Percentiles rank a stretch among this genome's conserved stretches.
Conservation (phyloP, 2,797 vertebrate species). For the Sebastes elongatus region DNA sequence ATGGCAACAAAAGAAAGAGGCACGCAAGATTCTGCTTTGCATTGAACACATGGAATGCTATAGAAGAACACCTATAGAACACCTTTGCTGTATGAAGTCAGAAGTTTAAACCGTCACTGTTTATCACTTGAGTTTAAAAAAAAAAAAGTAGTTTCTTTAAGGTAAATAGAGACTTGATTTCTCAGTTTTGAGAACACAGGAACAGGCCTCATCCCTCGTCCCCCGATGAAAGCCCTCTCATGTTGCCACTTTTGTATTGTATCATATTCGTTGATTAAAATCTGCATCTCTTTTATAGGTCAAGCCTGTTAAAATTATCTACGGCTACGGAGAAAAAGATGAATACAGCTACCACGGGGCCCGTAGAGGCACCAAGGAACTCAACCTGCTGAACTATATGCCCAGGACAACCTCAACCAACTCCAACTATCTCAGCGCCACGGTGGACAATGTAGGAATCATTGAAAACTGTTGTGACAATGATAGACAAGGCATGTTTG, state of each 20-base stretch:
- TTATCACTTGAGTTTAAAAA: not conserved
- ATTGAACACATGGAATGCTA: conserved; percentile 25
- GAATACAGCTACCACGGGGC: conserved; percentile 62
- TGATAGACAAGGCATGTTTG: not conserved
- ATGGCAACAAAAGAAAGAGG: not conserved
- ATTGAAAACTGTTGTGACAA: not conserved
- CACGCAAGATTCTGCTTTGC: not conserved
- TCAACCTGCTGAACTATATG: conserved; percentile 82
- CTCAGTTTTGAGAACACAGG: not conserved
- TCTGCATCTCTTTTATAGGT: conserved; percentile 56
- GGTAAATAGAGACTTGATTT: not conserved
- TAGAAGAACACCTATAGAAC: not conserved
- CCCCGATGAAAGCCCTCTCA: not conserved
- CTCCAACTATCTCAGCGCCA: conserved; percentile 65
- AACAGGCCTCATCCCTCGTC: not conserved
- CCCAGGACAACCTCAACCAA: conserved; percentile 11
- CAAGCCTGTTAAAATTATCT: conserved; percentile 77
- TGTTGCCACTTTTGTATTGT: not conserved
- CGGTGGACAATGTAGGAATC: conserved; percentile 77
- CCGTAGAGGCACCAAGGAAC: conserved; percentile 77
- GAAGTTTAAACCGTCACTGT: not conserved
- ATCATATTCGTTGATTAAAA: not conserved
- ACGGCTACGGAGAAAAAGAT: conserved; percentile 81
- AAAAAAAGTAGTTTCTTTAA: not conserved
- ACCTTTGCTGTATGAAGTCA: not conserved